A percentile compares a stretch with the other conserved stretches of the same genome.
Conservation (phyloP, 1,140 invertebrate species). For the Drosophila pseudoananassae region DNA sequence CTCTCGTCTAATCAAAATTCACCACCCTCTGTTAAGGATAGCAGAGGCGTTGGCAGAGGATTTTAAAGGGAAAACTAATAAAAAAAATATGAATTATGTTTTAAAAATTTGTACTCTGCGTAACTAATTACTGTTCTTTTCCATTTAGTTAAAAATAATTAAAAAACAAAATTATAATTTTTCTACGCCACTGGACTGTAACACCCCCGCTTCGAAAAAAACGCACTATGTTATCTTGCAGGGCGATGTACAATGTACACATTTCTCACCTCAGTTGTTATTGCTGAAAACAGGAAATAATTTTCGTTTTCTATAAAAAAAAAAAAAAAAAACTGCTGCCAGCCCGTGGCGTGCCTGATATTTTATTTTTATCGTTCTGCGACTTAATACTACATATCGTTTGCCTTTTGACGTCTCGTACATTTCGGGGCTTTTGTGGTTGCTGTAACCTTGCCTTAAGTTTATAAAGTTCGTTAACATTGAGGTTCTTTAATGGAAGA, state of each 20-base stretch:
- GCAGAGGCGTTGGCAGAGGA: background rate
- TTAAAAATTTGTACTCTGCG: too few species aligned
- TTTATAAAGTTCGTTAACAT: constrained; percentile 67
- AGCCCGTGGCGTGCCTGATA: constrained; percentile 38
- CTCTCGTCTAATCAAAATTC: constrained; percentile 3
- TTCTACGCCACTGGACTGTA: background rate
- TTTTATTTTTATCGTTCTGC: constrained; percentile 51
- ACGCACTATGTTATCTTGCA: constrained; percentile 37
- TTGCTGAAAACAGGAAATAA: constrained; percentile 65
- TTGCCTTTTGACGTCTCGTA: constrained; percentile 44
- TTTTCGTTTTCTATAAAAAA: constrained; percentile 66
- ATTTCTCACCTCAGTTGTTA: constrained; percentile 30
- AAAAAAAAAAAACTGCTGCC: constrained; percentile 13
- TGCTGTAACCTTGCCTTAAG: constrained; percentile 52
- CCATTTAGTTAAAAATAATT: background rate
- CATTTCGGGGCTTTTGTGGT: constrained; percentile 38
- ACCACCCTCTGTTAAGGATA: constrained; percentile 18
- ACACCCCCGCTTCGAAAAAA: constrained; percentile 3
- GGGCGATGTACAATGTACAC: background rate
- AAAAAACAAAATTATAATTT: too few species aligned
- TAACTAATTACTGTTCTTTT: too few species aligned
- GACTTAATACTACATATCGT: constrained; percentile 44
- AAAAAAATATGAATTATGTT: background rate
- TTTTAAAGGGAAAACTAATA: background rate
- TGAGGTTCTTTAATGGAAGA: constrained; percentile 25